Evolutionary conservation across 1,140 invertebrate genomes (phyloP).

Genomic region (Eumeta japonica): DNA sequence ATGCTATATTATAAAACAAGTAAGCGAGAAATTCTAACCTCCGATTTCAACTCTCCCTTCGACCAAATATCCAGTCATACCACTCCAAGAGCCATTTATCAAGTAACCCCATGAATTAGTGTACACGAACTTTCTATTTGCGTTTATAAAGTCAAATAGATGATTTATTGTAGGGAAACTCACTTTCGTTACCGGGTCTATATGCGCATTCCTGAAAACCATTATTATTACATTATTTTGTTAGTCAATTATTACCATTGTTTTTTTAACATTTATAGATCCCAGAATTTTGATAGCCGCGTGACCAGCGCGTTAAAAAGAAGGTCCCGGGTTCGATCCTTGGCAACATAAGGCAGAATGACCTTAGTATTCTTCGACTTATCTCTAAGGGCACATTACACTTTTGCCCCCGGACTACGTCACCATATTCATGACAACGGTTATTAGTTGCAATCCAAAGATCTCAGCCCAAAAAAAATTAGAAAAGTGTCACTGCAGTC

Average conservation of each 20-base stretch:
- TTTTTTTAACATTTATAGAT: not conserved
- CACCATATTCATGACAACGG: no score
- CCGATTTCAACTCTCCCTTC: constrained; percentile 63
- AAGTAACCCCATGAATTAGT: constrained; percentile 61
- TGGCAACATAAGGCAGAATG: no score
- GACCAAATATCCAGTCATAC: constrained; percentile 64
- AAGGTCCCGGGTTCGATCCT: no score
- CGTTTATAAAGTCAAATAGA: constrained; percentile 60
- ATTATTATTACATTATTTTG: constrained; percentile 1
- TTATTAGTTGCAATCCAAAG: no score
- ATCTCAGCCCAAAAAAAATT: no score
- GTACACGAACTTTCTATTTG: constrained; percentile 54
- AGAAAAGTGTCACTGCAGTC: no score
- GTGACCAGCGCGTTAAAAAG: not conserved
- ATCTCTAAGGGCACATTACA: no score
- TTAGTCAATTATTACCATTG: not conserved
- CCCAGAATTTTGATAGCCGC: no score
- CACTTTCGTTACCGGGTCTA: constrained; percentile 65
- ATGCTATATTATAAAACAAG: no score
- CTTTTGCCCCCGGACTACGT: no score
- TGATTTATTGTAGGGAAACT: constrained; percentile 61
- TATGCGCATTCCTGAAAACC: constrained; percentile 54
- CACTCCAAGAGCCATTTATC: constrained; percentile 58
- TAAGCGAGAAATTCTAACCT: constrained; percentile 32
- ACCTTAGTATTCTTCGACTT: no score